Conservation (phyloP, 2,888 invertebrate genomes). For the Calephelis perditalis region DNA sequence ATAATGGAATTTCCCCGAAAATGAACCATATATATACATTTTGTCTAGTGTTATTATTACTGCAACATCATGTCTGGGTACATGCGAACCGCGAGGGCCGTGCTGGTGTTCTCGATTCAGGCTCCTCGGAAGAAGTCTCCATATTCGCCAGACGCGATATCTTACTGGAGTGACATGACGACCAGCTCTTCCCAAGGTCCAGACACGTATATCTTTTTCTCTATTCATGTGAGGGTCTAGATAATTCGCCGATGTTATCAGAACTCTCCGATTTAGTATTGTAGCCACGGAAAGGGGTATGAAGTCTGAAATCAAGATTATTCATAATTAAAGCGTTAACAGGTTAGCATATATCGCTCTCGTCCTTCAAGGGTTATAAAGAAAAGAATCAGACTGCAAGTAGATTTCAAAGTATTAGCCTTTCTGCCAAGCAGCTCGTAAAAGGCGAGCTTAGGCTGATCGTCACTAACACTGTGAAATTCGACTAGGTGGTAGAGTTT, state of each 20-base stretch:
- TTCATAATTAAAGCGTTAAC: no score
- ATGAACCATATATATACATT: conserved; percentile 35
- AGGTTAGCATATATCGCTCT: no score
- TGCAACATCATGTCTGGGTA: conserved; percentile 44
- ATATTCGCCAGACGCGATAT: conserved; percentile 44
- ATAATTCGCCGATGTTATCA: conserved; percentile 44
- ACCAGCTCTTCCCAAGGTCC: conserved; percentile 44
- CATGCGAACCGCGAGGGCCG: conserved; percentile 44
- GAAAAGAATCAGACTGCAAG: no score
- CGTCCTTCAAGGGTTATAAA: no score
- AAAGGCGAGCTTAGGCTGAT: no score
- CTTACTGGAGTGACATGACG: conserved; percentile 39
- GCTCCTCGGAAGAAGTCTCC: conserved; percentile 42
- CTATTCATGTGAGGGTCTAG: conserved; percentile 39
- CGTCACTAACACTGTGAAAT: no score
- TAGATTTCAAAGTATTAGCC: no score
- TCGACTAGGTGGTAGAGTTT: no score
- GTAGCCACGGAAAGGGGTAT: conserved; percentile 38
- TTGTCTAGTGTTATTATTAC: conserved; percentile 41
- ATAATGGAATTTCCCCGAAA: conserved; percentile 31
- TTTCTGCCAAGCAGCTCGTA: no score
- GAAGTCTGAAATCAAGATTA: conserved; percentile 36
- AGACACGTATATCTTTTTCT: conserved; percentile 42
- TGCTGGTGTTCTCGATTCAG: conserved; percentile 50
- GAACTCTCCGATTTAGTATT: conserved; percentile 40